Base-by-base conservation (phyloP, 1,140 invertebrate species). In the Sminthurinus signatus region DNA sequence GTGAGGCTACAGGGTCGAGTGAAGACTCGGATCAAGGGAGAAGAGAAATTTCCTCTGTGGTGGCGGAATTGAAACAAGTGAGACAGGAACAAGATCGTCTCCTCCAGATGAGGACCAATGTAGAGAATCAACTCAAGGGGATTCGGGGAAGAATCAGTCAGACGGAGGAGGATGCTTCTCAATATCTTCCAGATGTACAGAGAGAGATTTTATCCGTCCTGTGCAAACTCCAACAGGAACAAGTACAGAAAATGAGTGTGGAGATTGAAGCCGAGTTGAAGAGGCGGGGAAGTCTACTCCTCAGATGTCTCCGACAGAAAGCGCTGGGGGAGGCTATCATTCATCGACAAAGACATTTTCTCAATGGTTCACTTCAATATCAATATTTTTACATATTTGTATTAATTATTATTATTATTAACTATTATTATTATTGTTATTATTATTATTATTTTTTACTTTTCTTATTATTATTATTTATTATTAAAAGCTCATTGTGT, bases 241-340 rank as follows among this genome's bases (percentile, higher is more conserved):
- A 96, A 78, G 91, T 92, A 0, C 88, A 93, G 74, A 95, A 93
- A 77, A 84, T 91, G 75, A 91, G 92, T 70, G 80, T 93, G 64
- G 89, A 94, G 76, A 90, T 90, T 10, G 87, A 91, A 70, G 89
- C 91, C 67, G 91, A 94, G 75, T 80, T 95, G 17, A 80, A 89
- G 44, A 80, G 91, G 58, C 81, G 91, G 59, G 91, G 94, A 73
- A 79, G 92, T 28, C 82, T 91, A 68, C 81, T 95, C 58, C 79
- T 91, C 51, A 79, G 89, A n/a, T 88, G 89, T 50, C 86, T 91
- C 72, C 79, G 91, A 25, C 90, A 94, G 75, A 78, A 90, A 14
- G 83, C 87, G 51, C 82, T 96, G 3, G 91, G 88, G 63, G 91
- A 96, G 73, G 89, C 93, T 73, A 94, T 96, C 62, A 95, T 96